These are phyloP conservation scores for Pristionchus pacificus DNA, from an alignment of 1,140 invertebrate genomes.

Conservation along the genomic window DNA sequence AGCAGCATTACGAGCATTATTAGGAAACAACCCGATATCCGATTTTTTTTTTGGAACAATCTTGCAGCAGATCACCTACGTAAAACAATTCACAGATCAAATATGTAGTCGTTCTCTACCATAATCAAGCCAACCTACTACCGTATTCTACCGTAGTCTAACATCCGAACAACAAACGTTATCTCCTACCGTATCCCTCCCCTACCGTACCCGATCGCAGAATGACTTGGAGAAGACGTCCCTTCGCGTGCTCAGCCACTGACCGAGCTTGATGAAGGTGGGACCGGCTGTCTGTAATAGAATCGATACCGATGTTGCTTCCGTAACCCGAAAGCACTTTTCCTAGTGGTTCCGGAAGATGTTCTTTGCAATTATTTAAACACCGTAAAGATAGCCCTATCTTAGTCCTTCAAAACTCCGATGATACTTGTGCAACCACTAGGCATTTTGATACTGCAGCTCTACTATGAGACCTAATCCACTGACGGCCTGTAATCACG, in stretches of 20 bases:
- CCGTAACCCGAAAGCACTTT: background rate
- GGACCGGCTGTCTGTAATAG: slow-evolving; percentile 60
- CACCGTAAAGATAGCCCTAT: background rate
- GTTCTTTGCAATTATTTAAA: no score
- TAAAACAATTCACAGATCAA: no score
- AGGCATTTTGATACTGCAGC: background rate
- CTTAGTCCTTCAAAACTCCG: background rate
- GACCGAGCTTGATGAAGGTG: slow-evolving; percentile 63
- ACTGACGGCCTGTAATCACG: no score
- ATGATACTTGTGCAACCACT: background rate
- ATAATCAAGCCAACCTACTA: no score
- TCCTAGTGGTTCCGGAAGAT: background rate
- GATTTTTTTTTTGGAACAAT: no score
- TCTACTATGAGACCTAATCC: background rate
- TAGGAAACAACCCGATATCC: no score
- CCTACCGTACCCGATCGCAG: slow-evolving; percentile 51
- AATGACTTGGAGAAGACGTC: slow-evolving; percentile 61
- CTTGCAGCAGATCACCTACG: no score
- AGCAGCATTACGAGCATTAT: no score
- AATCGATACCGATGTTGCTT: background rate
- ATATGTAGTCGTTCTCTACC: no score
- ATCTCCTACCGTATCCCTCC: no score
- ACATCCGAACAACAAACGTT: no score
- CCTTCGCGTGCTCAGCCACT: slow-evolving; percentile 62
- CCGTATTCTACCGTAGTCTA: no score